Percentiles rank a stretch among this genome's conserved stretches.
Conservation (phyloP, 2,797 vertebrate genomes). For the Sciurus vulgaris region DNA sequence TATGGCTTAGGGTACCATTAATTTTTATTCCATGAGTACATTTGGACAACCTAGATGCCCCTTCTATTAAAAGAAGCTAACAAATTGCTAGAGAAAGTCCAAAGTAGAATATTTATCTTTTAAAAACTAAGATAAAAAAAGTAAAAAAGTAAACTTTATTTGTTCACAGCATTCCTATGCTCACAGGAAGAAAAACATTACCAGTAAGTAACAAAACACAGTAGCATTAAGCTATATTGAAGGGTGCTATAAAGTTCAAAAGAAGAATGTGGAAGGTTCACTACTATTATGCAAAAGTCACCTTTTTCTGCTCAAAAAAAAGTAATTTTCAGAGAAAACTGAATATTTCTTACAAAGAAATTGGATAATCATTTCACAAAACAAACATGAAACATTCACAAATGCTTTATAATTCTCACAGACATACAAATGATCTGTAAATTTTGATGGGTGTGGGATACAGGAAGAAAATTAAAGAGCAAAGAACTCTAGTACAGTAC, state of each 20-base stretch:
- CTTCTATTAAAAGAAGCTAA: conserved; percentile 46
- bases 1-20: conserved; percentile 39
- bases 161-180: neutral
- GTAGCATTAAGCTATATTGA: neutral
- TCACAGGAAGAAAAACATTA: conserved; percentile 32
- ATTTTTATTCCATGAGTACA: conserved; percentile 42
- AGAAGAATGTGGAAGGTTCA: neutral
- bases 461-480: neutral
- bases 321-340: conserved; percentile 32
- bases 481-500: neutral
- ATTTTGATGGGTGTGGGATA: neutral
- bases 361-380: conserved; percentile 25
- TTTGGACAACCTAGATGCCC: neutral
- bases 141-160: neutral
- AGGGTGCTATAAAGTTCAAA: neutral
- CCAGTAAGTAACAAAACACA: conserved; percentile 11
- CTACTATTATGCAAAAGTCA: neutral
- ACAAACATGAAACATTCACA: conserved; percentile 23
- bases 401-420: conserved; percentile 45
- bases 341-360: conserved; percentile 85
- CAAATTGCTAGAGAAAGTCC: conserved; percentile 31
- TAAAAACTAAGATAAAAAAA: conserved; percentile 38
- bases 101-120: conserved; percentile 29
- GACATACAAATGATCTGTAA: conserved; percentile 25
- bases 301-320: conserved; percentile 37